Evolutionary conservation across 2,888 invertebrate species (phyloP), one percentile per base, ranked within the genome.

Genomic region (Platycnemis pennipes): DNA sequence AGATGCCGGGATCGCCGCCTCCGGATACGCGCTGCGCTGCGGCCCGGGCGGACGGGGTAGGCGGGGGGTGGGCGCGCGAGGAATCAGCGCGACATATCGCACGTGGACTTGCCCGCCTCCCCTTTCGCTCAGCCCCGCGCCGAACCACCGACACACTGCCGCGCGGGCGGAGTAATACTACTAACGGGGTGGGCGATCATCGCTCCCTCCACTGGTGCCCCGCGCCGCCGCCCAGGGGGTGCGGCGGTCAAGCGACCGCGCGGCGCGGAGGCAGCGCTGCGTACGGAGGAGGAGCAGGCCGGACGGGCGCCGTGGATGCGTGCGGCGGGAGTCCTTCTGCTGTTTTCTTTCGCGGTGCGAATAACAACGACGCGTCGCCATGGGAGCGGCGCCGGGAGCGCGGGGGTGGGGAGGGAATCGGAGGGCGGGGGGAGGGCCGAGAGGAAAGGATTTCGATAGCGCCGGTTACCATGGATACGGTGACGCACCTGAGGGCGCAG

Each of bases 321-420:
- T 69, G 69, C 91, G 91, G 42, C 69, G 63, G 91, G 44, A 63
- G 91, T 91, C 91, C 45, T 91, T 91, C 91, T 91, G 91, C 63
- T 91, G 91, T 91, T 91, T 91, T 91, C 91, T 91, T 91, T 42
- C 63, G 63, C 91, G 91, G 91, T 45, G 56, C 91, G 69, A 91
- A 91, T 91, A 91, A 91, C 91, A 91, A 91, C 69, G 63, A 91
- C 44, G 63, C 91, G 91, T 91, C 91, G 91, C 91, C 91, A 91
- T 91, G 91, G 87, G 7, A 46, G 44, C 87, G 87, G 87, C 44
- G 87, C 77, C 37, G 77, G 77, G 26, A 37, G 2, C 63, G n/a
- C n/a, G 2, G 63, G 63, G 63, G 63, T 0, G 13, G 16, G 26
- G 37, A 16, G 42, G 69, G 77, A 0, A 77, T 37, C 2, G 3